phyloP scores from a whole-genome alignment of 2,113 vertebrate genomes.

The Lagopus leucura region DNA sequence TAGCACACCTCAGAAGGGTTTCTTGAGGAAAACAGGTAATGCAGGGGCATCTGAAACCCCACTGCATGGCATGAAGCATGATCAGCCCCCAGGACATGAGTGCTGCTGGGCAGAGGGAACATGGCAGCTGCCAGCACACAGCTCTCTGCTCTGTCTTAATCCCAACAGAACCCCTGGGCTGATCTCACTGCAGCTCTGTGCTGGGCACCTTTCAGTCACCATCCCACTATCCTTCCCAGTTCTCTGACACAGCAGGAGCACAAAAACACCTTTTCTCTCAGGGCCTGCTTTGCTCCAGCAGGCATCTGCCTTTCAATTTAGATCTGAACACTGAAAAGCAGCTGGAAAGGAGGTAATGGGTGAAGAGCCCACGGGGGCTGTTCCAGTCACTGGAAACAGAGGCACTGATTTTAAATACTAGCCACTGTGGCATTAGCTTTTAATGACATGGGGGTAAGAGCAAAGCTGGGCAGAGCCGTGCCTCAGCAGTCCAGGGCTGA shows the following conservation, averaged over 20 bases:
- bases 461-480: neutral
- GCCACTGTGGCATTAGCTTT: neutral
- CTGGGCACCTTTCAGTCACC: neutral
- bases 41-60: neutral
- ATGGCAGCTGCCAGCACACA: rapidly evolving
- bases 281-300: neutral
- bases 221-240: neutral
- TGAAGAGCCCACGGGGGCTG: neutral
- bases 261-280: neutral
- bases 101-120: neutral
- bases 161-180: neutral
- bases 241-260: neutral
- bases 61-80: too few species aligned
- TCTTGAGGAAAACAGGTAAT: neutral
- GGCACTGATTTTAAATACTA: neutral
- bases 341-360: neutral
- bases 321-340: neutral
- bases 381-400: neutral
- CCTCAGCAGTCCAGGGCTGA: neutral
- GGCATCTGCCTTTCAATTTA: neutral
- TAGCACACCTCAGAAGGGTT: neutral
- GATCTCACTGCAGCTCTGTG: rapidly evolving
- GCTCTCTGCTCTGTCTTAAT: neutral
- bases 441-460: neutral
- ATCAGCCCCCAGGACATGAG: neutral